phyloP scores from a whole-genome alignment of 2,113 vertebrate species.

The Peromyscus californicus region DNA sequence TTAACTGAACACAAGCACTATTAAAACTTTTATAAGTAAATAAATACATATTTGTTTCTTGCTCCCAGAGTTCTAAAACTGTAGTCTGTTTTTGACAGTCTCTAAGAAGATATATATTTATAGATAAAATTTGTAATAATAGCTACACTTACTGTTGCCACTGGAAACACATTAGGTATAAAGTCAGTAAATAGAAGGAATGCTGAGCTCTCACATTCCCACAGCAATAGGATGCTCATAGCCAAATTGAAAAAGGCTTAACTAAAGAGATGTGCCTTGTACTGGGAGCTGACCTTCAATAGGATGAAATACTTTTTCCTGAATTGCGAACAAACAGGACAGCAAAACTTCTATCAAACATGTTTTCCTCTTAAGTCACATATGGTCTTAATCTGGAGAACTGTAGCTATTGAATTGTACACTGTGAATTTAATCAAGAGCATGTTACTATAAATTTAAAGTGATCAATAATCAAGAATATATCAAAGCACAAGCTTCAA shows the following conservation, averaged over 20 bases:
- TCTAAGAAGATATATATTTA: conserved; percentile 51
- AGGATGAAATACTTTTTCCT: conserved; percentile 70
- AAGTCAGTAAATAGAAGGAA: conserved; percentile 76
- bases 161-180: conserved; percentile 69
- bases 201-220: conserved; percentile 70
- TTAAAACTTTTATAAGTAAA: conserved; percentile 50
- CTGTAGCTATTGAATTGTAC: conserved; percentile 65
- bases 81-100: conserved; percentile 29
- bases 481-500: conserved; percentile 59
- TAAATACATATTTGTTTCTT: conserved; percentile 38
- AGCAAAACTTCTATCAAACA: conserved; percentile 63
- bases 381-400: conserved; percentile 69
- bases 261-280: conserved; percentile 54
- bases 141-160: conserved; percentile 46
- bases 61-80: neutral
- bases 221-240: conserved; percentile 38
- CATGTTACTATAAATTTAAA: conserved; percentile 59
- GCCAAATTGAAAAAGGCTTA: conserved; percentile 74
- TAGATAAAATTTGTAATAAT: conserved; percentile 68
- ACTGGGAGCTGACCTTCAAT: conserved; percentile 71
- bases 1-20: conserved; percentile 43
- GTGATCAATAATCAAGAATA: conserved; percentile 67
- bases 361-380: conserved; percentile 54
- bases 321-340: conserved; percentile 58
- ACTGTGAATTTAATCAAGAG: conserved; percentile 70